Percentiles rank a stretch among this genome's conserved stretches.
These are phyloP conservation scores for Stenoptilia bipunctidactyla DNA, from an alignment of 2,888 invertebrate species.

Conservation along the genomic window DNA sequence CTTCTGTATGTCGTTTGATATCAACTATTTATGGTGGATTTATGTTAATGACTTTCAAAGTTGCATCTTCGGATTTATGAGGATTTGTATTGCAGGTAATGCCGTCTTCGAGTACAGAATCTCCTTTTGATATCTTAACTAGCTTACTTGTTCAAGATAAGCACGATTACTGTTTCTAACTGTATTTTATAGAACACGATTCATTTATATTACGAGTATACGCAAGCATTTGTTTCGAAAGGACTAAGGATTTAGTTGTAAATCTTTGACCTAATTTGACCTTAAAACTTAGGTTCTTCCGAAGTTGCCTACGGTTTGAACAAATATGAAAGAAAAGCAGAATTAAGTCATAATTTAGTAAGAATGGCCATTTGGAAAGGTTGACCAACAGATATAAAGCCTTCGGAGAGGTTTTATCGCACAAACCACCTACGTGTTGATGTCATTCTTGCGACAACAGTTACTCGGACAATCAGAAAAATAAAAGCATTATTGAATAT, in stretches of 20 bases:
- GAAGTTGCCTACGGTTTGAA: conserved; percentile 28
- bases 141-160: neutral
- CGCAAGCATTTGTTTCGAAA: too few relatives aligned
- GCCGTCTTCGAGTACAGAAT: conserved; percentile 1
- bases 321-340: conserved; percentile 44
- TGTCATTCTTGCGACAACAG: conserved; percentile 40
- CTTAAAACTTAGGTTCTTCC: too few relatives aligned
- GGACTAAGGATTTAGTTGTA: conserved; percentile 25
- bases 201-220: too few relatives aligned
- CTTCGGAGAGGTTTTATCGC: conserved; percentile 42
- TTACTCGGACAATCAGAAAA: conserved; percentile 6
- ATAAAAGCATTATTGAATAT: neutral
- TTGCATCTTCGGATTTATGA: conserved; percentile 8
- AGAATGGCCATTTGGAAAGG: conserved; percentile 51
- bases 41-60: conserved; percentile 41
- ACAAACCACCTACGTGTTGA: conserved; percentile 53
- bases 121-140: neutral
- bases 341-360: conserved; percentile 65
- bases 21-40: conserved; percentile 44
- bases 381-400: conserved; percentile 34
- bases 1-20: conserved; percentile 37
- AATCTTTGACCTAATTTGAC: too few relatives aligned
- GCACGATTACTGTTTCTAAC: neutral
- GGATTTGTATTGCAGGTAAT: conserved; percentile 3
- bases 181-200: too few relatives aligned